A percentile compares a stretch with the other conserved stretches of the same genome.
These are phyloP conservation scores for Helostoma temminkii DNA, from an alignment of 2,797 vertebrate species.

Conservation along the genomic window DNA sequence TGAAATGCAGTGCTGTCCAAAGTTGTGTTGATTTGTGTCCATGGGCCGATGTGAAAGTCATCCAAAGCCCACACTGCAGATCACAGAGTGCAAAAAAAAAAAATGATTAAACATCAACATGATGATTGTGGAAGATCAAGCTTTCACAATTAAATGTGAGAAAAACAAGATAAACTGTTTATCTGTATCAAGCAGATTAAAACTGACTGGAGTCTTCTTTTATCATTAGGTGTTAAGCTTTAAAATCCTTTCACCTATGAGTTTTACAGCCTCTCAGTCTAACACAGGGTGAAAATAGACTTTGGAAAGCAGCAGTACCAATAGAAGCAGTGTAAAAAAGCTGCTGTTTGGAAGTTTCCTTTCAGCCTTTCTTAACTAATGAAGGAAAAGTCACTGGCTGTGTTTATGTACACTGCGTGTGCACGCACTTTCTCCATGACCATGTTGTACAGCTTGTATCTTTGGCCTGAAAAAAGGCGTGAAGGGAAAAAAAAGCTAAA, in stretches of 20 bases:
- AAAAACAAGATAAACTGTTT: neutral
- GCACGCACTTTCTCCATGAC: slow-evolving; percentile 57
- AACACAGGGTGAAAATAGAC: slow-evolving; percentile 21
- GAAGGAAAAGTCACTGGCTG: slow-evolving; percentile 20
- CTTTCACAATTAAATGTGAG: neutral
- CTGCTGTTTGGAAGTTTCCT: slow-evolving; percentile 24
- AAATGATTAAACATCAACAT: slow-evolving; percentile 10
- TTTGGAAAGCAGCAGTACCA: neutral
- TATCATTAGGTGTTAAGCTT: neutral
- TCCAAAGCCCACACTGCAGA: slow-evolving; percentile 7
- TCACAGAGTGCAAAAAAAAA: neutral
- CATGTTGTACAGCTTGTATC: slow-evolving; percentile 20
- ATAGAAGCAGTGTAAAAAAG: slow-evolving; percentile 15
- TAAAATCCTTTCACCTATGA: slow-evolving; percentile 3
- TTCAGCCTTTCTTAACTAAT: neutral
- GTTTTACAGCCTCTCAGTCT: slow-evolving; percentile 16
- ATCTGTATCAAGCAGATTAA: neutral
- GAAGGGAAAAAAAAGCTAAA: slow-evolving; percentile 66
- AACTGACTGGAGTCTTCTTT: neutral
- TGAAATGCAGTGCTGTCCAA: slow-evolving; percentile 5
- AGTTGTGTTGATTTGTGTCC: slow-evolving; percentile 30
- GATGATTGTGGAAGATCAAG: slow-evolving; percentile 7
- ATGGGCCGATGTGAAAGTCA: slow-evolving; percentile 27
- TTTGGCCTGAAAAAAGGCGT: slow-evolving; percentile 58
- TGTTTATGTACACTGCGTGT: slow-evolving; percentile 15